Evolutionary conservation across 2,888 invertebrate genomes (phyloP).

Genomic region (Zhuqinia jingwanae): DNA sequence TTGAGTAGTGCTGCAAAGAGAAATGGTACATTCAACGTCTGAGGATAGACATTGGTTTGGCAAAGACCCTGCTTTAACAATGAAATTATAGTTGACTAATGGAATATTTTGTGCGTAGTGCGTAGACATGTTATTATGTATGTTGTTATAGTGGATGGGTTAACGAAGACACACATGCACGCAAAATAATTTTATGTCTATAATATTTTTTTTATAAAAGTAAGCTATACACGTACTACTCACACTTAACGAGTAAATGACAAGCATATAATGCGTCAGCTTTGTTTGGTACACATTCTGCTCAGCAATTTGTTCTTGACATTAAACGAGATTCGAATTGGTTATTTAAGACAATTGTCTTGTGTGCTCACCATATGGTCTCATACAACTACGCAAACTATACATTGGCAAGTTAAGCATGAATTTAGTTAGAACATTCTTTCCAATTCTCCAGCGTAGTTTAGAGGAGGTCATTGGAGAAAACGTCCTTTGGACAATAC

Average conservation of each 20-base stretch:
- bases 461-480: not conserved
- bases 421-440: not conserved
- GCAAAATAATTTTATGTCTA: not conserved
- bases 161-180: not conserved
- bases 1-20: not conserved
- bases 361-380: not conserved
- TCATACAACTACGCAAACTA: not conserved
- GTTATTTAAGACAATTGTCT: conserved; percentile 2
- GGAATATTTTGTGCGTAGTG: conserved; percentile 37
- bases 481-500: conserved; percentile 10
- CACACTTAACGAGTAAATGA: too few species aligned
- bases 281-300: too few species aligned
- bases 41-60: not conserved
- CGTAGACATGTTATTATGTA: conserved; percentile 31
- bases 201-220: conserved; percentile 3
- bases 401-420: not conserved
- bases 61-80: not conserved
- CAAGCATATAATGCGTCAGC: too few species aligned
- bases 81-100: conserved; percentile 34
- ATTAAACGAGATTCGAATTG: conserved; percentile 3
- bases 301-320: not conserved
- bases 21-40: too few species aligned
- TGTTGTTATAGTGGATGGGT: too few species aligned
- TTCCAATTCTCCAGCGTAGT: not conserved
- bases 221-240: too few species aligned